Evolutionary conservation across 2,113 vertebrate genomes (phyloP).

Genomic region (Trogon melanurus): DNA sequence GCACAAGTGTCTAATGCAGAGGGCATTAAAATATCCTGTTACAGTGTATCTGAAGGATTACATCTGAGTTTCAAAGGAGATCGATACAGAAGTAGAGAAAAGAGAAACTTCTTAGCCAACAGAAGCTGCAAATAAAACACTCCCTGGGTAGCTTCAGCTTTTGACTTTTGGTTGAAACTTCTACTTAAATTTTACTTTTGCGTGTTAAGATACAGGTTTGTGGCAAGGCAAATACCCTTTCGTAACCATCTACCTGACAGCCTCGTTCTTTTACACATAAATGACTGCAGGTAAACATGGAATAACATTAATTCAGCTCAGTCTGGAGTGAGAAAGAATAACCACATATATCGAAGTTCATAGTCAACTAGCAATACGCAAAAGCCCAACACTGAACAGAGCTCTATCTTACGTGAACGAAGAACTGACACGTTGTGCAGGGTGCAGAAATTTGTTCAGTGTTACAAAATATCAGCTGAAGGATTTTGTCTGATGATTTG

Average conservation of each 20-base stretch:
- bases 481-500: background rate
- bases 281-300: background rate
- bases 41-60: background rate
- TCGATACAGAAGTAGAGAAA: background rate
- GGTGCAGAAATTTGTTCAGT: background rate
- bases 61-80: background rate
- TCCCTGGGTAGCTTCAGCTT: background rate
- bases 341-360: background rate
- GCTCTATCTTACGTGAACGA: background rate
- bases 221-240: background rate
- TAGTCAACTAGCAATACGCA: background rate
- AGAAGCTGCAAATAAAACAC: background rate
- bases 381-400: background rate
- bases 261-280: background rate
- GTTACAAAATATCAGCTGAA: background rate
- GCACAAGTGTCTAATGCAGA: background rate
- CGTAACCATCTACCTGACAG: background rate
- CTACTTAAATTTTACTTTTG: background rate
- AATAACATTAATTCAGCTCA: background rate
- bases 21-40: background rate
- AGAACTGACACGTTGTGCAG: background rate
- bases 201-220: background rate
- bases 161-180: background rate
- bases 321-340: background rate
- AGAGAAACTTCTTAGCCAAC: fast-evolving